Conservation (phyloP, 2,797 vertebrate species). For the Vespertilio murinus region DNA sequence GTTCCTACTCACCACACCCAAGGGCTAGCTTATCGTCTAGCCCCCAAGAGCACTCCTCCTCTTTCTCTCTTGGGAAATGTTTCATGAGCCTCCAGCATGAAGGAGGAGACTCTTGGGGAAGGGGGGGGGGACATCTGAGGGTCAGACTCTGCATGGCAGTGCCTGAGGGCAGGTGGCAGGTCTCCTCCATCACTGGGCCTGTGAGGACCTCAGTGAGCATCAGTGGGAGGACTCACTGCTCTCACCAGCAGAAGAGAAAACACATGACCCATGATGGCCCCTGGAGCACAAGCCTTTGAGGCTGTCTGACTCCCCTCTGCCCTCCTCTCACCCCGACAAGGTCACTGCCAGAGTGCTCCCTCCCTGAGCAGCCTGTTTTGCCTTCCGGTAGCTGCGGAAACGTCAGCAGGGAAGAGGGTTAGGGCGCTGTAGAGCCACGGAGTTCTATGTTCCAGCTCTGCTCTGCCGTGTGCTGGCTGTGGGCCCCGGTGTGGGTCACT, state of each 20-base stretch:
- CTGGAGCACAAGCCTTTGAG: not conserved
- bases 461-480: not conserved
- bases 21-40: not conserved
- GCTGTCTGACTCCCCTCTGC: not conserved
- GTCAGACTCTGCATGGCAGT: not conserved
- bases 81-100: not conserved
- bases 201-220: not conserved
- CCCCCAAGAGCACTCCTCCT: not conserved
- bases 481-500: not conserved
- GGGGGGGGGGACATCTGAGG: too few relatives aligned
- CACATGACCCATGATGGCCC: not conserved
- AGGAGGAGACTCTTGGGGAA: too few relatives aligned
- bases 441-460: not conserved
- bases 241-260: not conserved
- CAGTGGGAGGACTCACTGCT: not conserved
- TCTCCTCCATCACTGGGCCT: not conserved
- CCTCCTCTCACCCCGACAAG: rapidly evolving
- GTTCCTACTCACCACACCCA: not conserved
- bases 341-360: not conserved
- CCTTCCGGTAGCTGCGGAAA: constrained; percentile 4
- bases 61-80: not conserved
- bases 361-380: not conserved
- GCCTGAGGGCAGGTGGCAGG: not conserved
- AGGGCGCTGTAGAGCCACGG: not conserved
- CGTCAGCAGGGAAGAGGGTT: not conserved